These are phyloP conservation scores for Rhynchophorus ferrugineus DNA, from an alignment of 1,140 invertebrate genomes.

Conservation along the genomic window DNA sequence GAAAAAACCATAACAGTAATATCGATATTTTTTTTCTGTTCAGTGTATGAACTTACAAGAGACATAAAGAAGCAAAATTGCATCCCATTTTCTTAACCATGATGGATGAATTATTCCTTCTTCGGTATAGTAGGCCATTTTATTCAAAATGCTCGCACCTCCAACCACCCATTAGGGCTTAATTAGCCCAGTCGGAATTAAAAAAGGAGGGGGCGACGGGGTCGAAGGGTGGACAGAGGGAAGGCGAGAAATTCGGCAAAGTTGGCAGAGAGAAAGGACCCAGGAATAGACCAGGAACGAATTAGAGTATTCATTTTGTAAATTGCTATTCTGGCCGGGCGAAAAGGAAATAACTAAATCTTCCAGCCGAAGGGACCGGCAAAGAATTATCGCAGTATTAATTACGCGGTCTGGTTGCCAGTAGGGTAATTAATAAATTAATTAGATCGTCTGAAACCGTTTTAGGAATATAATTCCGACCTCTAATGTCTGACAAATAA, in stretches of 20 bases:
- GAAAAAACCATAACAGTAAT: too few relatives aligned
- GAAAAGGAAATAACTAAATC: background rate
- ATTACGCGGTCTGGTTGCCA: background rate
- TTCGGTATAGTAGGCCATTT: too few relatives aligned
- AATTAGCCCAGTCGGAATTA: background rate
- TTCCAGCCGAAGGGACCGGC: background rate
- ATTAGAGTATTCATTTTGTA: background rate
- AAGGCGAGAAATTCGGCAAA: background rate
- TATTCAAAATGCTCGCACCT: too few relatives aligned
- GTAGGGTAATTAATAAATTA: constrained; percentile 1
- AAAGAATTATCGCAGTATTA: constrained; percentile 1
- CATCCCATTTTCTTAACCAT: too few relatives aligned
- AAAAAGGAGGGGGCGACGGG: background rate
- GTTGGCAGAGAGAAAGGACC: background rate
- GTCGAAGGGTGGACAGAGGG: background rate
- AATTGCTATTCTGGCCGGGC: background rate
- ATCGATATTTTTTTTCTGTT: too few relatives aligned
- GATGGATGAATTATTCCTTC: too few relatives aligned
- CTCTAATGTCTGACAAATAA: too few relatives aligned
- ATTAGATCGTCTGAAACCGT: background rate
- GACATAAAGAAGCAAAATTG: too few relatives aligned
- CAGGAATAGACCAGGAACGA: background rate
- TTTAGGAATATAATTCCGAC: background rate
- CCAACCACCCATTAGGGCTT: background rate
- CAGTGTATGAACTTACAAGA: too few relatives aligned